Conservation (phyloP, 2,797 vertebrate genomes). For the Pampus argenteus region DNA sequence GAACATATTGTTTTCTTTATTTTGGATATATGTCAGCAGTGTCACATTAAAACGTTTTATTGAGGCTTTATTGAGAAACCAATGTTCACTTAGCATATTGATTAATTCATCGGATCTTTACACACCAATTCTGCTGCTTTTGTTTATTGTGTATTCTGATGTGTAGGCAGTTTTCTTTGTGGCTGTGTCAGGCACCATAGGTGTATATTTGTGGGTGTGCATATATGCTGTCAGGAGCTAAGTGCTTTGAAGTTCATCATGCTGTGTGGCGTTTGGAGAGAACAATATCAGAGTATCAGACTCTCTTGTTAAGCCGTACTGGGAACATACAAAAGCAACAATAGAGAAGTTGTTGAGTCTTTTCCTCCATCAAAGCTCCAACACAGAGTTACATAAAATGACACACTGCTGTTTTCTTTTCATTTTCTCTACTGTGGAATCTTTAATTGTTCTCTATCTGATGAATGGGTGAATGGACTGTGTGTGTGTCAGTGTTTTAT, state of each 20-base stretch:
- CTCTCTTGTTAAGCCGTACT: conserved; percentile 60
- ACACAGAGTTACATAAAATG: conserved; percentile 6
- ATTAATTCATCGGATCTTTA: conserved; percentile 70
- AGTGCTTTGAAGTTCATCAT: conserved; percentile 75
- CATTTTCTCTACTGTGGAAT: conserved; percentile 4
- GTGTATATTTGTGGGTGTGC: conserved; percentile 31
- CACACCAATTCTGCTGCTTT: conserved; percentile 42
- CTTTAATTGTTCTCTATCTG: background rate
- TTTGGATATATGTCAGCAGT: conserved; percentile 54
- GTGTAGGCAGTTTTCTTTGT: conserved; percentile 61
- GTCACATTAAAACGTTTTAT: conserved; percentile 69
- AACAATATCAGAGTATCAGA: conserved; percentile 58
- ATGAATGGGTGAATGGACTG: background rate
- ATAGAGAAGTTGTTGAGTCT: conserved; percentile 67
- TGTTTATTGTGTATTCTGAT: conserved; percentile 64
- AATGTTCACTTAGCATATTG: conserved; percentile 73
- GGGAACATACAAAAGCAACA: conserved; percentile 68
- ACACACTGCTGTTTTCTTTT: conserved; percentile 21
- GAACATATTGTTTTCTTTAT: conserved; percentile 53
- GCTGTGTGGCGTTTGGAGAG: conserved; percentile 58
- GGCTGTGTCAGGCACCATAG: conserved; percentile 36
- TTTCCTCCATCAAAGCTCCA: conserved; percentile 31
- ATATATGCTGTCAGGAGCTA: conserved; percentile 56
- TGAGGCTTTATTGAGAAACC: conserved; percentile 54
- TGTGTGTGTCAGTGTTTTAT: conserved; percentile 2